Conservation (phyloP, 37 sponge, comb jelly and placozoan genomes). For the Tethya wilhelma region DNA sequence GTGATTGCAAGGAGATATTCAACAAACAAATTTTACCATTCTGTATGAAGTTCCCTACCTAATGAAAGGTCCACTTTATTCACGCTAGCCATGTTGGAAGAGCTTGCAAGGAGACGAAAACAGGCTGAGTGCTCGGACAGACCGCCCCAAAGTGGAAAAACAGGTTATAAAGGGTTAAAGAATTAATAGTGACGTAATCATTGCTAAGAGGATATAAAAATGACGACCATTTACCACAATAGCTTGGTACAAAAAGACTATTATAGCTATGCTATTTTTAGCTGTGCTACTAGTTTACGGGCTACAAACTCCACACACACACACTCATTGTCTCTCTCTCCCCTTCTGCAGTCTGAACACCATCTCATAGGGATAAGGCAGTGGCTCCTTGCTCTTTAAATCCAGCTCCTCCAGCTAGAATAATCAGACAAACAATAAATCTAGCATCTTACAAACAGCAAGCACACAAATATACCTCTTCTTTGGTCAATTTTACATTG, state of each 20-base stretch:
- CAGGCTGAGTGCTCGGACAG: too few relatives aligned
- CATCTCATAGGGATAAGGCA: conserved; percentile 94
- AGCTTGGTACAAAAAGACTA: too few relatives aligned
- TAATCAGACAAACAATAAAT: neutral
- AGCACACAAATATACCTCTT: conserved; percentile 67
- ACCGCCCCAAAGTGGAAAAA: too few relatives aligned
- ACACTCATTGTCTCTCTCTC: conserved; percentile 34
- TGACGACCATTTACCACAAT: conserved; percentile 8
- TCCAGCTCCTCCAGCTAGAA: conserved; percentile 64
- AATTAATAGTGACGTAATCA: too few relatives aligned
- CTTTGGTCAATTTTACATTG: conserved; percentile 54
- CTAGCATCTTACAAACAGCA: neutral
- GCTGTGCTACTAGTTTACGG: neutral
- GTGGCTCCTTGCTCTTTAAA: conserved; percentile 52
- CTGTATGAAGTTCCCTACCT: neutral
- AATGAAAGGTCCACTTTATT: conserved; percentile 20
- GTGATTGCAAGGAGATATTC: too few relatives aligned
- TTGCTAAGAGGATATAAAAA: too few relatives aligned
- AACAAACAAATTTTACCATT: too few relatives aligned
- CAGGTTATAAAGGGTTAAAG: too few relatives aligned
- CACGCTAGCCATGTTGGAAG: neutral
- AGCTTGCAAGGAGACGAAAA: too few relatives aligned
- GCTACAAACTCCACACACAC: neutral
- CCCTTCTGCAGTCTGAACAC: conserved; percentile 65
- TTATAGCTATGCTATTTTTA: too few relatives aligned